These are phyloP conservation scores for Girardinus metallicus DNA, from an alignment of 2,797 vertebrate genomes.

Conservation along the genomic window DNA sequence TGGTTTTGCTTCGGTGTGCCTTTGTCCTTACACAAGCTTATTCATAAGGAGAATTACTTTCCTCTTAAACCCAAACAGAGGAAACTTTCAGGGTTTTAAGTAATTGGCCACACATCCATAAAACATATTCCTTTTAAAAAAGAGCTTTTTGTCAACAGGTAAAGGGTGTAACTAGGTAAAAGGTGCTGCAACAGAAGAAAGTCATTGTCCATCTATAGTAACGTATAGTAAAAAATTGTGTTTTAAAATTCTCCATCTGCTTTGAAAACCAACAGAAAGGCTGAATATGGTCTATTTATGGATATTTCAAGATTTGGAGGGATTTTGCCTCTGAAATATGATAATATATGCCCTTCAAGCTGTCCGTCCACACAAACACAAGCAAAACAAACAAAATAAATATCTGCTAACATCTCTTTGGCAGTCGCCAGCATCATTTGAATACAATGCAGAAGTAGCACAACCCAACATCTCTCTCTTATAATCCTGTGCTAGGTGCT, in stretches of 20 bases:
- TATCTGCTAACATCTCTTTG: constrained; percentile 21
- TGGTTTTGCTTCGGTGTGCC: neutral
- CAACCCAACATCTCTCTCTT: constrained; percentile 59
- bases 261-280: neutral
- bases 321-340: neutral
- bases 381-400: constrained; percentile 15
- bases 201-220: neutral
- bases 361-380: neutral
- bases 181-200: neutral
- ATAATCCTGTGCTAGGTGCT: constrained; percentile 65
- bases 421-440: constrained; percentile 43
- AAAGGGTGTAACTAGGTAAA: neutral
- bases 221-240: too few species aligned
- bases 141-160: neutral
- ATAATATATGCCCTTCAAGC: neutral
- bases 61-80: neutral
- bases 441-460: constrained; percentile 33
- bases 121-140: neutral
- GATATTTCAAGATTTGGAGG: neutral
- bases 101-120: neutral
- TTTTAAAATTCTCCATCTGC: neutral
- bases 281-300: neutral
- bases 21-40: neutral
- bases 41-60: neutral
- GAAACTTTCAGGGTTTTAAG: neutral